Evolutionary conservation across 2,888 invertebrate species (phyloP).

Genomic region (Reticulitermes lucifugus): DNA sequence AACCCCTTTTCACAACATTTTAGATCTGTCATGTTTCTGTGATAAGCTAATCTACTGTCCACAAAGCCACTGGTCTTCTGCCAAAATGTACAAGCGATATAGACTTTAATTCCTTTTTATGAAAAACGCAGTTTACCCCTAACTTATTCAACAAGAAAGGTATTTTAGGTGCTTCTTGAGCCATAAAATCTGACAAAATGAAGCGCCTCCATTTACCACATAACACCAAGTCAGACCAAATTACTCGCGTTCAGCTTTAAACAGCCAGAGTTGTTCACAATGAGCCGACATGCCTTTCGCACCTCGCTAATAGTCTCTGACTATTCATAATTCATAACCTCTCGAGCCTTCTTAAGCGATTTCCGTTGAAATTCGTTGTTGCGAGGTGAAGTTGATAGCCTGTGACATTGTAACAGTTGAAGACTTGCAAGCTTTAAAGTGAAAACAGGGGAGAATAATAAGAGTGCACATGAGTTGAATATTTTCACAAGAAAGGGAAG

Average conservation of each 20-base stretch:
- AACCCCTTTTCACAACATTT: neutral
- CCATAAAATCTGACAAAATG: neutral
- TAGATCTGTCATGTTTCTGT: neutral
- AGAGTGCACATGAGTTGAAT: neutral
- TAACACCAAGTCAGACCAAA: too few species aligned
- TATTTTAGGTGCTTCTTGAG: neutral
- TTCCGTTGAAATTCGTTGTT: neutral
- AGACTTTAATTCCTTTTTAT: neutral
- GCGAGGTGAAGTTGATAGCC: neutral
- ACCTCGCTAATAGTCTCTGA: neutral
- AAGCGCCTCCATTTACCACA: too few species aligned
- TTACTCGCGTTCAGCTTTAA: too few species aligned
- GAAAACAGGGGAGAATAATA: neutral
- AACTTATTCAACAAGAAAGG: neutral
- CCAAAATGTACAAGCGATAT: neutral
- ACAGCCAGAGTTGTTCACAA: too few species aligned
- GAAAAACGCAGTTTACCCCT: neutral
- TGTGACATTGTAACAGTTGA: neutral
- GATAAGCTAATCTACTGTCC: neutral
- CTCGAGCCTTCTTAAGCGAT: neutral
- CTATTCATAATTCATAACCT: neutral
- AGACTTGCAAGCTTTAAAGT: neutral
- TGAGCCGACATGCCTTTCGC: neutral
- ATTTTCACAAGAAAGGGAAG: neutral
- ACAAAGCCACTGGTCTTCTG: neutral